A percentile compares a stretch with the other conserved stretches of the same genome.
Conservation (phyloP, 2,888 invertebrate species). For the Parasteatoda lunata region DNA sequence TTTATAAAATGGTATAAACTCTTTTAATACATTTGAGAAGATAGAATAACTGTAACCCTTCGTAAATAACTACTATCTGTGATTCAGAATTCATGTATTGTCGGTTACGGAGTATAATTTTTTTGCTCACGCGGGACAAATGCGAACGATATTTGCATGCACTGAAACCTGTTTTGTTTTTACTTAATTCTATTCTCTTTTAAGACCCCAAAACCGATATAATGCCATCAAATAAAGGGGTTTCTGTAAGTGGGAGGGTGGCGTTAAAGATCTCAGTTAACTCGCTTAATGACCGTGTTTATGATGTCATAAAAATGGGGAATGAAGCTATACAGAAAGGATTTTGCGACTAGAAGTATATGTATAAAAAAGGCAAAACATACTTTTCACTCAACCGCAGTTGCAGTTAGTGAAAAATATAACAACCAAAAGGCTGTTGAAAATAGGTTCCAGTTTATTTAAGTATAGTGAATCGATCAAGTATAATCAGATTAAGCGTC, state of each 20-base stretch:
- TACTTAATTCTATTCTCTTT: constrained; percentile 37
- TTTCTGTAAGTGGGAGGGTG: not conserved
- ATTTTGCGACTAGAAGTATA: not conserved
- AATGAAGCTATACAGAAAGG: constrained; percentile 45
- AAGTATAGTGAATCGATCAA: not conserved
- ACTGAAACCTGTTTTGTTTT: not conserved
- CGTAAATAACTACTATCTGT: constrained; percentile 60
- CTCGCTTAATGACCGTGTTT: constrained; percentile 57
- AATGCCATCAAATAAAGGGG: constrained; percentile 53
- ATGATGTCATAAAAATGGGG: constrained; percentile 60
- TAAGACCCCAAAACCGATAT: constrained; percentile 34
- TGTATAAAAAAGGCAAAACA: constrained; percentile 7
- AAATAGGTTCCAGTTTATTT: constrained; percentile 12
- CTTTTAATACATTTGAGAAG: no score
- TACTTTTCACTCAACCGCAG: not conserved
- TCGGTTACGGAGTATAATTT: constrained; percentile 15
- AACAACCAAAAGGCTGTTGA: no score
- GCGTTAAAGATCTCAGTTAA: constrained; percentile 61
- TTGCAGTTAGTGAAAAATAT: not conserved
- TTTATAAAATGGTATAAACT: no score
- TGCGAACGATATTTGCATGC: constrained; percentile 15
- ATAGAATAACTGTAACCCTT: not conserved
- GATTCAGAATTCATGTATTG: constrained; percentile 27
- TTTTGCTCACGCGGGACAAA: no score
- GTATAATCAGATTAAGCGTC: no score